phyloP scores from a whole-genome alignment of 2,888 invertebrate genomes.

The Drosophila atroscutellata region DNA sequence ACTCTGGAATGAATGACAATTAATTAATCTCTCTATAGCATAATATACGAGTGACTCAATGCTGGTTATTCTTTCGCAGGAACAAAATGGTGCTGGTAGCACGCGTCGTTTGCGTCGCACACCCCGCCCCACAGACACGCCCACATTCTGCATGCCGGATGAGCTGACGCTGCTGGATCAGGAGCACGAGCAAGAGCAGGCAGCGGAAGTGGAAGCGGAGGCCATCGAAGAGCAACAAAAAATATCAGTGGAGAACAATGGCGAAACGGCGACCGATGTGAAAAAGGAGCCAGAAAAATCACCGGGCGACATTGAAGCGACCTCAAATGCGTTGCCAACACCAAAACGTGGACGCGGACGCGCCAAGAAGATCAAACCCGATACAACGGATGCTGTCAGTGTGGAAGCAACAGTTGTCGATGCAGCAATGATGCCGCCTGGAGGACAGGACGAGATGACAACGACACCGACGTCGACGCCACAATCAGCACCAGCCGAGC shows the following conservation, averaged over 20 bases:
- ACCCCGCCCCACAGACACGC: slow-evolving; percentile 66
- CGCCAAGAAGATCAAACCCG: slow-evolving; percentile 68
- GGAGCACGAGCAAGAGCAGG: background rate
- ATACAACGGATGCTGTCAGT: slow-evolving; percentile 31
- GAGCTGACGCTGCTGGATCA: slow-evolving; percentile 15
- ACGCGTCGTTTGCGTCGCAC: slow-evolving; percentile 74
- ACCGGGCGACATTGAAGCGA: slow-evolving; percentile 2
- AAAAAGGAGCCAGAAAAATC: slow-evolving; percentile 63
- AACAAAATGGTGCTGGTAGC: slow-evolving; percentile 48
- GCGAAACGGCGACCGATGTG: slow-evolving; percentile 31
- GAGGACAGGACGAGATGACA: slow-evolving; percentile 18
- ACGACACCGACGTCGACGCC: slow-evolving; percentile 24
- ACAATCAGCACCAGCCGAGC: slow-evolving; percentile 46
- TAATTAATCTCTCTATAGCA: background rate
- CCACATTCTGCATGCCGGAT: slow-evolving; percentile 19
- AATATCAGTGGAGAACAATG: slow-evolving; percentile 10
- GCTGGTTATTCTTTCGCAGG: slow-evolving; percentile 47
- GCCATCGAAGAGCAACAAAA: slow-evolving; percentile 4
- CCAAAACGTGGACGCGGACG: slow-evolving; percentile 78
- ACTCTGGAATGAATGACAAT: background rate
- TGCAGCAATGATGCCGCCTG: slow-evolving; percentile 6
- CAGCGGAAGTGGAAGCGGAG: background rate
- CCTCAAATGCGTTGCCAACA: slow-evolving; percentile 21
- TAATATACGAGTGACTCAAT: background rate
- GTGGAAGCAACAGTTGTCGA: slow-evolving; percentile 5